Conservation (phyloP, 2,113 vertebrate genomes). For the Paraplagusia blochii region DNA sequence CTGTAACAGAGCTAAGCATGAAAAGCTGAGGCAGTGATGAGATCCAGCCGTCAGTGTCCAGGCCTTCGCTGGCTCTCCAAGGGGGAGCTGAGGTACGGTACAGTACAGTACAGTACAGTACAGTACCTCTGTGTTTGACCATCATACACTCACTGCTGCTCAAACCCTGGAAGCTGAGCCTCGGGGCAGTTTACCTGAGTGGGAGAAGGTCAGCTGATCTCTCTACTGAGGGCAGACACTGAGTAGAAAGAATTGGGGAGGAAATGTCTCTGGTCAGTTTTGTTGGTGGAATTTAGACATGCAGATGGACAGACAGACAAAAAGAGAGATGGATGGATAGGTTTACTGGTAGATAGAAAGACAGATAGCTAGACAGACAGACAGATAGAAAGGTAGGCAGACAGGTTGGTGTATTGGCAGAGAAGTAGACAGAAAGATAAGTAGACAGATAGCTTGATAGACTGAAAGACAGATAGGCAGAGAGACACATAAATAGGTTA, state of each 20-base stretch:
- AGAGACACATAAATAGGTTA: too few relatives aligned
- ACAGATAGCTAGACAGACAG: too few relatives aligned
- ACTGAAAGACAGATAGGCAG: too few relatives aligned
- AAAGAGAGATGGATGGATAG: too few relatives aligned
- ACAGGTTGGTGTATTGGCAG: too few relatives aligned
- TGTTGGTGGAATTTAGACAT: slow-evolving; percentile 2
- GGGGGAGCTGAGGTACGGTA: too few relatives aligned
- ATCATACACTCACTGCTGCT: slow-evolving; percentile 28
- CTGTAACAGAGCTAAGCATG: slow-evolving; percentile 56
- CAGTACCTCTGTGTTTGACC: slow-evolving; percentile 20
- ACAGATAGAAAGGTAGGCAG: too few relatives aligned
- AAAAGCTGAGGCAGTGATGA: slow-evolving; percentile 44
- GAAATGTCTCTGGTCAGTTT: slow-evolving; percentile 40
- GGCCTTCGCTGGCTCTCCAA: slow-evolving; percentile 16
- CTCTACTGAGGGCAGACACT: slow-evolving; percentile 39
- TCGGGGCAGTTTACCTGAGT: slow-evolving; percentile 40
- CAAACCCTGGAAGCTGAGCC: slow-evolving; percentile 35
- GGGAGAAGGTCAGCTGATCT: slow-evolving; percentile 48
- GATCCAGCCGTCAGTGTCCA: slow-evolving; percentile 17
- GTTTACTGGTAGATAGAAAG: too few relatives aligned
- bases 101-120: too few relatives aligned
- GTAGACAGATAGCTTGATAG: too few relatives aligned
- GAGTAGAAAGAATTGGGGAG: slow-evolving; percentile 33
- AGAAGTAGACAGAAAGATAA: too few relatives aligned
- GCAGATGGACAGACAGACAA: too few relatives aligned